Base-by-base conservation (phyloP, 2,113 vertebrate genomes). In the Sterrhoptilus dennistouni region DNA sequence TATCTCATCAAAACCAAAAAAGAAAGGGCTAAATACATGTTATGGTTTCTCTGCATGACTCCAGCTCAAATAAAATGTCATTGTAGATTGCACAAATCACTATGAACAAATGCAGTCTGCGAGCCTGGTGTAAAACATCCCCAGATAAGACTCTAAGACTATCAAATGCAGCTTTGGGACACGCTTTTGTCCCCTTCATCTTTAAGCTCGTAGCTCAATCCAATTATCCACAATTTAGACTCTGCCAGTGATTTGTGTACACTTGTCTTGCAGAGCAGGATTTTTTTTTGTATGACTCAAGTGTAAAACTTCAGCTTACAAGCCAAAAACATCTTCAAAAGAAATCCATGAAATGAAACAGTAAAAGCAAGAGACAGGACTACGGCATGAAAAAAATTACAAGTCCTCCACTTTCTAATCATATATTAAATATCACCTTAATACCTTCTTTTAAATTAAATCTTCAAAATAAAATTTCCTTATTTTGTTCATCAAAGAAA, bases 221-320 rank as follows among this genome's bases (percentile, higher is more conserved):
- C 98, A 97, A 97, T 98, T 98, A 98, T 96, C 89, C 96, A 96
- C 96, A 96, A 98, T 98, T 98, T 97, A 97, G 88, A 77, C 76
- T 92, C 95, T 97, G 97, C 96, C 96, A 84, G 44, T 24, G 19
- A 97, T 98, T 97, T 97, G 95, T 98, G 95, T 97, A 97, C 42
- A 94, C 60, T 95, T 96, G 78, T 93, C 68, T 95, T 96, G 84
- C 82, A 97, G 89, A 94, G 76, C 57, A 96, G 94, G 95, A 96
- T 97, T 97, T 95, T 61, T 98, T 98, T 97, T 95, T 95, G 83
- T 95, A 87, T 89, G 72, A 95, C 44, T 92, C 70, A 92, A 97
- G 90, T 92, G 89, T 93, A 96, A 97, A 97, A 97, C 92, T 98
- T 98, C 57, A 95, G 95, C 76, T 97, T 97, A 87, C 94, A 97